Base-by-base conservation (phyloP, 1,140 invertebrate genomes). In the Psilanteris sp. region DNA sequence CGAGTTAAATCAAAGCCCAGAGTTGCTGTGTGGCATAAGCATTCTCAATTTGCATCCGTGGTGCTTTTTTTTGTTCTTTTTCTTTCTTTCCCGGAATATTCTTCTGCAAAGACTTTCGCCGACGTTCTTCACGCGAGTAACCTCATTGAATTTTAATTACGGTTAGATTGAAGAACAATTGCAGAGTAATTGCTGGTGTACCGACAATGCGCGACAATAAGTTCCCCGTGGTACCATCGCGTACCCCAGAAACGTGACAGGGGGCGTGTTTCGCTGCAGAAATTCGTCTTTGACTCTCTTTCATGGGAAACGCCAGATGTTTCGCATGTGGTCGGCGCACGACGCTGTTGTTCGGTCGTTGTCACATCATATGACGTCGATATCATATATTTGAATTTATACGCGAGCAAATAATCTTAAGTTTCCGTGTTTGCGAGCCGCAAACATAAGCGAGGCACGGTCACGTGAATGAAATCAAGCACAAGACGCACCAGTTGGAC, bases 281-380 rank as follows among this genome's bases (percentile, higher is more conserved):
- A 85, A 84, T 85, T 75, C 74, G 76, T 81, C 77, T 83, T 80
- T 75, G 55, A 72, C 78, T 86, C 82, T 85, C 85, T 87, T 87
- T 87, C 81, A 85, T 84, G 84, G 82, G 82, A 87, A 86, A 85
- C 87, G 85, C 85, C 87, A 89, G 87, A 89, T 89, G 87, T 89
- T 83, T 81, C 84, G 84, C 87, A 89, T 89, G 86, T 89, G 87
- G 83, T 74, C 79, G 77, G 68, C 79, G 79, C 61, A 26, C 66
- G 50, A 62, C 52, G 48, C 61, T 46, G 77, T 78, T 78, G 71
- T 75, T 78, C 66, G 46, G 71, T 57, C 57, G 70, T 66, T 71
- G 66, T 74, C 61, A 64, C 73, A 71, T 75, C 71, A 61, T 48
- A 57, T 70, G 46, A 48, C 54, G 70, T 71, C 66, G 57, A 72